A percentile compares a stretch with the other conserved stretches of the same genome.
phyloP scores from a whole-genome alignment of 1,140 invertebrate species.

The Heliconius nattereri region DNA sequence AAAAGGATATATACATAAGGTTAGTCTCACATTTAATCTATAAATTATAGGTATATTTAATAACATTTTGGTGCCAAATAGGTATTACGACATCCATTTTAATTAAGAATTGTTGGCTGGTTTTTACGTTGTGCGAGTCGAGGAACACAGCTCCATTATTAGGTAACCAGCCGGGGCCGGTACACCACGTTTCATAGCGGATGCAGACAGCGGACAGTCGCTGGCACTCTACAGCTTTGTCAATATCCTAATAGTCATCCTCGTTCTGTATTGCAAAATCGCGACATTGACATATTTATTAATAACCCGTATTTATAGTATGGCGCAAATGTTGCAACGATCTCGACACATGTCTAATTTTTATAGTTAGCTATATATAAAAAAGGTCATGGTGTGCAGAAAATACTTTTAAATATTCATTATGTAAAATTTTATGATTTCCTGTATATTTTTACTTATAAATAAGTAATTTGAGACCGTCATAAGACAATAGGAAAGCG shows the following conservation, averaged over 20 bases:
- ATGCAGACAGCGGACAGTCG: constrained; percentile 30
- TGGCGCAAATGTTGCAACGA: constrained; percentile 29
- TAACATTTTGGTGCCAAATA: neutral
- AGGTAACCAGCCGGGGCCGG: constrained; percentile 21
- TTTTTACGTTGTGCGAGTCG: constrained; percentile 1
- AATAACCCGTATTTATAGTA: constrained; percentile 25
- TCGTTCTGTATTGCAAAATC: constrained; percentile 42
- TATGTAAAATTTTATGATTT: too few species aligned
- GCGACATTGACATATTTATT: constrained; percentile 20
- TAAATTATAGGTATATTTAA: too few species aligned
- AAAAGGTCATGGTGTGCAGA: neutral
- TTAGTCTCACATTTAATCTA: too few species aligned
- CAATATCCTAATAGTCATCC: constrained; percentile 46
- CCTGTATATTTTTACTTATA: too few species aligned
- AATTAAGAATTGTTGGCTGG: constrained; percentile 5
- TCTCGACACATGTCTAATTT: neutral
- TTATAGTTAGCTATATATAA: neutral
- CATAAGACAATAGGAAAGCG: too few species aligned
- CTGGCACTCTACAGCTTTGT: constrained; percentile 29
- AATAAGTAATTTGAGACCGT: too few species aligned
- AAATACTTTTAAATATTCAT: too few species aligned
- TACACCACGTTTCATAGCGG: constrained; percentile 34
- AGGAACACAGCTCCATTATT: constrained; percentile 13
- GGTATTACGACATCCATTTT: neutral
- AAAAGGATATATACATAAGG: too few species aligned